A percentile compares a stretch with the other conserved stretches of the same genome.
Conservation (phyloP, 2,113 vertebrate species). For the Xenopus laevis region DNA sequence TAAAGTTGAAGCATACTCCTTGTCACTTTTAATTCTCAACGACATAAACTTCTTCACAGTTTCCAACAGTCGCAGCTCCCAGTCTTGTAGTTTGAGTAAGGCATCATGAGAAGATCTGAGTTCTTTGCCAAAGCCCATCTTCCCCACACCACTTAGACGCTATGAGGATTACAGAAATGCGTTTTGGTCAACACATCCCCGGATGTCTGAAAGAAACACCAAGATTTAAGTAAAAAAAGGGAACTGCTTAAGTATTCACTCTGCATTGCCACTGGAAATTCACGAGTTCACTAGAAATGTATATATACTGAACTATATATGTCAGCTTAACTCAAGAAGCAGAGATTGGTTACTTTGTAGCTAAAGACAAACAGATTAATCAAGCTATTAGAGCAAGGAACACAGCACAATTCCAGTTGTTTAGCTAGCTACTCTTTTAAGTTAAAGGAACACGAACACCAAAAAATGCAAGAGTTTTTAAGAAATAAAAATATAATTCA, state of each 20-base stretch:
- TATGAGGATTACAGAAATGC: slow-evolving; percentile 48
- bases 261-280: no score
- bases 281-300: no score
- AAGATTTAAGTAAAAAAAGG: slow-evolving; percentile 23
- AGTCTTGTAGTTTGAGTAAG: slow-evolving; percentile 93
- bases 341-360: no score
- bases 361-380: no score
- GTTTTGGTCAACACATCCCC: slow-evolving; percentile 67
- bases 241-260: background rate
- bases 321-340: no score
- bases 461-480: no score
- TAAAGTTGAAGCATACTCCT: slow-evolving; percentile 89
- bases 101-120: slow-evolving; percentile 91
- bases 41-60: slow-evolving; percentile 96
- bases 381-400: no score
- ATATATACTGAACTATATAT: no score
- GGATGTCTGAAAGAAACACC: slow-evolving; percentile 48
- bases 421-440: no score
- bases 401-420: no score
- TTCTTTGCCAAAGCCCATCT: slow-evolving; percentile 96
- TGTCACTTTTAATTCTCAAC: slow-evolving; percentile 92
- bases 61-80: slow-evolving; percentile 92
- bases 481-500: no score
- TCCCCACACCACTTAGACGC: slow-evolving; percentile 68
- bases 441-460: no score